A percentile compares a stretch with the other conserved stretches of the same genome.
phyloP scores from a whole-genome alignment of 2,888 invertebrate species.

The Agelastica alni region DNA sequence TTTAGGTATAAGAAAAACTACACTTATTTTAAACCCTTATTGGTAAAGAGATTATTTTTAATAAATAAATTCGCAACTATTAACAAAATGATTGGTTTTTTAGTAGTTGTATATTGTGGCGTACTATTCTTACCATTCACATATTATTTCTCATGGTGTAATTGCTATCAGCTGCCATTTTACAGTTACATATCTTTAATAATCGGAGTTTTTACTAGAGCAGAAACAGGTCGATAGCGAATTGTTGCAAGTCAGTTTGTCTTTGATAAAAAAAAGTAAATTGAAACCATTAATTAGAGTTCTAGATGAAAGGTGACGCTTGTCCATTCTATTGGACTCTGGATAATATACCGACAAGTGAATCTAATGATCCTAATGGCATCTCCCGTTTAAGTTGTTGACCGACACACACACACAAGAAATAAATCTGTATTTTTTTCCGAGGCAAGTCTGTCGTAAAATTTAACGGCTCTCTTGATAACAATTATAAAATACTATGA shows the following conservation, averaged over 20 bases:
- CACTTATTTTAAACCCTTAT: no score
- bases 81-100: no score
- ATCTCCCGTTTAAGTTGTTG: conserved; percentile 28
- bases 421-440: conserved; percentile 36
- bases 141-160: no score
- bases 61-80: no score
- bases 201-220: conserved; percentile 1
- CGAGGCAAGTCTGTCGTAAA: conserved; percentile 30
- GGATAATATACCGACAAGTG: conserved; percentile 31
- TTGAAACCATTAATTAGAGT: conserved; percentile 26
- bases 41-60: no score
- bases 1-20: no score
- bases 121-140: no score
- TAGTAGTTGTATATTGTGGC: no score
- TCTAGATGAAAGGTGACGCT: conserved; percentile 28
- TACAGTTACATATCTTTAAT: conserved; percentile 2
- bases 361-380: conserved; percentile 34
- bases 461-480: conserved; percentile 38
- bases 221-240: conserved; percentile 10
- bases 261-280: conserved; percentile 19
- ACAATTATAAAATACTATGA: conserved; percentile 40
- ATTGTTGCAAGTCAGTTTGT: conserved; percentile 18
- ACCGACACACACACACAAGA: conserved; percentile 28
- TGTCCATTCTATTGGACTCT: conserved; percentile 25
- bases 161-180: no score